A percentile compares a stretch with the other conserved stretches of the same genome.
Conservation (phyloP, 1,140 invertebrate genomes). For the Papilio polyxenes region DNA sequence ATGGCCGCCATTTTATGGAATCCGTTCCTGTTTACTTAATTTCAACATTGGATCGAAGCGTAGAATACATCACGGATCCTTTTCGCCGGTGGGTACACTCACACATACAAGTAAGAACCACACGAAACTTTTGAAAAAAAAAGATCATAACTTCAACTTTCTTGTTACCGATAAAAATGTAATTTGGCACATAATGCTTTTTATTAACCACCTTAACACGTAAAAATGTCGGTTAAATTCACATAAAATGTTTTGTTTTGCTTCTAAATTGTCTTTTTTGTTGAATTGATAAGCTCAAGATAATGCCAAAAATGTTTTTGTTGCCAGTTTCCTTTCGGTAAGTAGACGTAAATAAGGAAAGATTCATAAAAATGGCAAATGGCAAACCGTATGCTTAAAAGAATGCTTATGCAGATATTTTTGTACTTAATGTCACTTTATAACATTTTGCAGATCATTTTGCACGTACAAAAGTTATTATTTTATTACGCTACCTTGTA, state of each 20-base stretch:
- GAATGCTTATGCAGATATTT: too few species aligned
- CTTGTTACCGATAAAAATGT: conserved; percentile 24
- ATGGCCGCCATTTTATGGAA: neutral
- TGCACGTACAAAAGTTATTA: neutral
- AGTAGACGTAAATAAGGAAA: too few species aligned
- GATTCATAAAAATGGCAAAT: neutral
- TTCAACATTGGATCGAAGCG: too few species aligned
- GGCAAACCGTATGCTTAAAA: neutral
- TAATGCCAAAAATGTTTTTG: neutral
- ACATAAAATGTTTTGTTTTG: conserved; percentile 16
- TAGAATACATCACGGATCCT: too few species aligned
- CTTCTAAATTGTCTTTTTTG: conserved; percentile 12
- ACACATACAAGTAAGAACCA: neutral
- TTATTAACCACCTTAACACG: conserved; percentile 21
- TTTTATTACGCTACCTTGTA: neutral
- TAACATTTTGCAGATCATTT: neutral
- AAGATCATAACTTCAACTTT: neutral
- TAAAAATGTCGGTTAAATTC: conserved; percentile 11
- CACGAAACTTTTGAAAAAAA: neutral
- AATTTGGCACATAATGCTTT: conserved; percentile 18
- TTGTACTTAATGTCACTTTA: neutral
- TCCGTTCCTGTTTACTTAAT: neutral
- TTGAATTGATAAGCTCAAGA: neutral
- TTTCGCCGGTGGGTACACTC: neutral
- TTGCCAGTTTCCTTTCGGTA: neutral